Conservation (phyloP, 1,140 invertebrate species). For the Physella acuta region DNA sequence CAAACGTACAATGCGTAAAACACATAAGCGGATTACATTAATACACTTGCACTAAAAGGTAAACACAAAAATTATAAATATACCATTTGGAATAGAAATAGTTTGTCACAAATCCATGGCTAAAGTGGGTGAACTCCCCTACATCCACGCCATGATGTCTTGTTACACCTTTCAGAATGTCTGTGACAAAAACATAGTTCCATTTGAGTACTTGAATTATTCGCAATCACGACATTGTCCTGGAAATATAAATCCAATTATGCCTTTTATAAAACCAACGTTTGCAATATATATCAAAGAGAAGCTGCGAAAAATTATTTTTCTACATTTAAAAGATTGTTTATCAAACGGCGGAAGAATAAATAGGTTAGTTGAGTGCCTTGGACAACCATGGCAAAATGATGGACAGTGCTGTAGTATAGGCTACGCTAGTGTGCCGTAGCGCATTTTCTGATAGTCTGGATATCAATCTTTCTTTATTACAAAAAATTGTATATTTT, state of each 20-base stretch:
- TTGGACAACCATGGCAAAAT: constrained; percentile 25
- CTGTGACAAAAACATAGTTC: constrained; percentile 20
- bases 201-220: too few species aligned
- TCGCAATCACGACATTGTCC: too few species aligned
- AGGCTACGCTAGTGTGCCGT: constrained; percentile 9
- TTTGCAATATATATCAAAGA: too few species aligned
- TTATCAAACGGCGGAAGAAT: constrained; percentile 24
- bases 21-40: too few species aligned
- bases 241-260: too few species aligned
- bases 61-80: too few species aligned
- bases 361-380: constrained; percentile 18
- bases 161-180: constrained; percentile 6
- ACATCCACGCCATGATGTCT: constrained; percentile 28
- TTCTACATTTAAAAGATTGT: constrained; percentile 6
- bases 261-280: too few species aligned
- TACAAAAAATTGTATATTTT: neutral
- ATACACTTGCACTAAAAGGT: too few species aligned
- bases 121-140: constrained; percentile 29
- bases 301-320: neutral
- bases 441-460: constrained; percentile 10
- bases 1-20: neutral
- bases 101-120: constrained; percentile 19
- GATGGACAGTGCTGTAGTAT: constrained; percentile 13
- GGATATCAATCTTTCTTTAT: neutral
- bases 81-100: neutral